Percentiles rank a stretch among this genome's conserved stretches.
These are phyloP conservation scores for Nibea albiflora DNA, from an alignment of 2,113 vertebrate species.

Conservation along the genomic window DNA sequence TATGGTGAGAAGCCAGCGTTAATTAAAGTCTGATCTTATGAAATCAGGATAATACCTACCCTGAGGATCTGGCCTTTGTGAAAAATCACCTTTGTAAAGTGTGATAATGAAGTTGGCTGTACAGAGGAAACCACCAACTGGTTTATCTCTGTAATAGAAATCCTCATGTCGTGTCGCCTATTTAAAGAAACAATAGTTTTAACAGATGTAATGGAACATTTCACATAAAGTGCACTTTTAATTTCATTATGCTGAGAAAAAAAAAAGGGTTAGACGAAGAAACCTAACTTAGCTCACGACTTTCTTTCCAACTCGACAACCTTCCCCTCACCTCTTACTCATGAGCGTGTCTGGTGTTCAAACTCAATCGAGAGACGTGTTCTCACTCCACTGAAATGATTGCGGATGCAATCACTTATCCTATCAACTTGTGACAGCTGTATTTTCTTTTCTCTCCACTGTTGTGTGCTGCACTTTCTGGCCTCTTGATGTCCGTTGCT, in stretches of 20 bases:
- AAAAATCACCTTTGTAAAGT: conserved; percentile 28
- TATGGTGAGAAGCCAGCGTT: conserved; percentile 1
- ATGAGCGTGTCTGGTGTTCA: not conserved
- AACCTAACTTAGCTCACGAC: not conserved
- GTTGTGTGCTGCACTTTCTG: conserved; percentile 19
- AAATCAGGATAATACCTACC: conserved; percentile 14
- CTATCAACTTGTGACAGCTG: conserved; percentile 23
- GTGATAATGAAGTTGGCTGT: not conserved
- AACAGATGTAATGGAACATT: not conserved
- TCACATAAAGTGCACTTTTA: not conserved
- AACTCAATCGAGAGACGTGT: not conserved
- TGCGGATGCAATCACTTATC: conserved; percentile 29
- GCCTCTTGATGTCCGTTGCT: conserved; percentile 26
- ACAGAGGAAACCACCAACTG: not conserved
- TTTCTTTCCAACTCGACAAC: not conserved
- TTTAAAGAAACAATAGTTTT: not conserved
- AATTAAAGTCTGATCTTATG: conserved; percentile 22
- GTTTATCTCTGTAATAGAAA: conserved; percentile 4
- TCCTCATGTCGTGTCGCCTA: not conserved
- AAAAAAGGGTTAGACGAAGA: not conserved
- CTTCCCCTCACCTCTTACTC: not conserved
- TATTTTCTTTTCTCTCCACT: conserved; percentile 13
- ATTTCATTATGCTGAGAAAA: not conserved
- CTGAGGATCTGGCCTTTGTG: conserved; percentile 23
- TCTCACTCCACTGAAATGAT: not conserved